Percentiles rank a stretch among this genome's conserved stretches.
phyloP scores from a whole-genome alignment of 2,797 vertebrate species.

The Danio albolineatus region DNA sequence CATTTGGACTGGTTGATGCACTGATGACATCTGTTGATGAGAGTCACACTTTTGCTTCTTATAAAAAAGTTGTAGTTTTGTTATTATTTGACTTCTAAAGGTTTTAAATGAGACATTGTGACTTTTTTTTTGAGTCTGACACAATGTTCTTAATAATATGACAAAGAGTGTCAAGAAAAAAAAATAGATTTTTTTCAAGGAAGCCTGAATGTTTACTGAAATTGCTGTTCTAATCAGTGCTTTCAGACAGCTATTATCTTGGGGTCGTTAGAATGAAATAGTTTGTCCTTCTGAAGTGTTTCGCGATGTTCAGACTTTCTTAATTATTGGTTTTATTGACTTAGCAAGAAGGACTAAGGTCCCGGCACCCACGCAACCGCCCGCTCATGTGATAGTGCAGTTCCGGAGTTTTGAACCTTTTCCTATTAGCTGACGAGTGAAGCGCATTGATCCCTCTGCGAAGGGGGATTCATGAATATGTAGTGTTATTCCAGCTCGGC shows the following conservation, averaged over 20 bases:
- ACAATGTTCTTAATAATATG: not conserved
- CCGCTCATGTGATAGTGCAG: conserved; percentile 7
- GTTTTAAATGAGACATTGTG: not conserved
- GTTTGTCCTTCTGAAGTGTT: not conserved
- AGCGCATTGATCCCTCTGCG: conserved; percentile 30
- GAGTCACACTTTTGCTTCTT: not conserved
- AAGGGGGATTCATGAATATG: conserved; percentile 39
- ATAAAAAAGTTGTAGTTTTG: not conserved
- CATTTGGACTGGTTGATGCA: not conserved
- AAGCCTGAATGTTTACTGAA: not conserved
- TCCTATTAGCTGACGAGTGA: conserved; percentile 28
- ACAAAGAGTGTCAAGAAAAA: not conserved
- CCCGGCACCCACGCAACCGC: not conserved
- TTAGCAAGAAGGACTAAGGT: not conserved
- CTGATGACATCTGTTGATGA: not conserved
- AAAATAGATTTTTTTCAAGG: not conserved
- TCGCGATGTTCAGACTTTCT: not conserved
- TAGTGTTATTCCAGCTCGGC: conserved; percentile 21
- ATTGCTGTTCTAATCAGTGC: not conserved
- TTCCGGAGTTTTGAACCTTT: conserved; percentile 21
- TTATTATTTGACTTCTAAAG: not conserved
- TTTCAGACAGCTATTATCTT: not conserved
- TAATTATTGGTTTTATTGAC: conserved; percentile 38
- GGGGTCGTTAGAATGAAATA: not conserved
- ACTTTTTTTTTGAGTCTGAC: not conserved